phyloP scores from a whole-genome alignment of 2,113 vertebrate species.

The Ageneiosus marmoratus region DNA sequence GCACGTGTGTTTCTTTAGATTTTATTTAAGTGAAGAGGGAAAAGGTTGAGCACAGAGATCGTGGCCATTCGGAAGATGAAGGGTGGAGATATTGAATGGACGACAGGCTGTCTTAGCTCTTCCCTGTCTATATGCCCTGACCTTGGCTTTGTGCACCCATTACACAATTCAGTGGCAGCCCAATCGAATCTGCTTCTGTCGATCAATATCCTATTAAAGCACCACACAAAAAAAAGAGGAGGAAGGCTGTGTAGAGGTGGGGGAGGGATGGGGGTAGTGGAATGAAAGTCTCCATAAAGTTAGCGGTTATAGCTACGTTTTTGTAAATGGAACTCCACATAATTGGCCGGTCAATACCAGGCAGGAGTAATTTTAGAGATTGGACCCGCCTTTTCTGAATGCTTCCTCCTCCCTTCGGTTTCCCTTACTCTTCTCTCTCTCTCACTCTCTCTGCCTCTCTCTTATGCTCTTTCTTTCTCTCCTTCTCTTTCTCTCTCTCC shows the following conservation, averaged over 20 bases:
- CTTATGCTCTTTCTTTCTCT: too few relatives aligned
- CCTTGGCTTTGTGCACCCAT: conserved; percentile 94
- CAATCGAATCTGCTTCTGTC: conserved; percentile 91
- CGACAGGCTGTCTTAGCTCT: conserved; percentile 54
- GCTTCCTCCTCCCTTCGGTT: conserved; percentile 22
- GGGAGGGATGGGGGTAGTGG: conserved; percentile 43
- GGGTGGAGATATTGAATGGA: conserved; percentile 62
- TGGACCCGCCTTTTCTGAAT: conserved; percentile 57
- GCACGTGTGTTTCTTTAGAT: conserved; percentile 49
- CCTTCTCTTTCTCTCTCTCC: not conserved
- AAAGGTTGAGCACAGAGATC: conserved; percentile 41
- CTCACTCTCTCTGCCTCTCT: not conserved
- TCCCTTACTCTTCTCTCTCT: not conserved
- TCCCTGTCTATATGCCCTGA: conserved; percentile 70
- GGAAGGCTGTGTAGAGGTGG: conserved; percentile 49
- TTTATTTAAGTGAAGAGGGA: conserved; percentile 51
- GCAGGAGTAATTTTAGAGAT: conserved; percentile 80
- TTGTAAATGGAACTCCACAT: conserved; percentile 90
- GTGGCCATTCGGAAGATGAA: conserved; percentile 55
- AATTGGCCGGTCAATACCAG: conserved; percentile 87
- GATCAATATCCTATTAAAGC: conserved; percentile 99
- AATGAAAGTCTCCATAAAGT: conserved; percentile 88
- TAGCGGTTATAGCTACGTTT: conserved; percentile 86
- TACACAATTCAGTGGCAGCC: conserved; percentile 93
- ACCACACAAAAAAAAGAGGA: conserved; percentile 69